Evolutionary conservation across 2,113 vertebrate species (phyloP).

Genomic region (Thermophis baileyi): DNA sequence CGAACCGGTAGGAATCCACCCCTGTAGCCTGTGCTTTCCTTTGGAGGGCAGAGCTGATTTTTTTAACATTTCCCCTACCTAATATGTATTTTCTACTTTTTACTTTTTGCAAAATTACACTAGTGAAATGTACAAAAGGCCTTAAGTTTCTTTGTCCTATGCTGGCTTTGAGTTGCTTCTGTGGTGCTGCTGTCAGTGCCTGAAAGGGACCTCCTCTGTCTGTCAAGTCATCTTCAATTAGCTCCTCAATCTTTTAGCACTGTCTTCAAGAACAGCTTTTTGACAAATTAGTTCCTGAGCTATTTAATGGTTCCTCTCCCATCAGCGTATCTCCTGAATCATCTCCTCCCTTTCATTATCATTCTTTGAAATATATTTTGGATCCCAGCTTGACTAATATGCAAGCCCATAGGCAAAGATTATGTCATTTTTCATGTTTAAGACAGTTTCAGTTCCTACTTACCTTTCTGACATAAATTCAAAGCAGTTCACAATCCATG

Average conservation of each 20-base stretch:
- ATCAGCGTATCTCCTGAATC: neutral
- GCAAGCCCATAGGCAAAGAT: neutral
- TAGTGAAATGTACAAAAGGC: neutral
- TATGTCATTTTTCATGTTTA: neutral
- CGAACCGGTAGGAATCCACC: too few relatives aligned
- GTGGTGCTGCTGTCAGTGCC: neutral
- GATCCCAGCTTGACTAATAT: neutral
- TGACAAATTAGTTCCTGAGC: neutral
- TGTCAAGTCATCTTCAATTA: neutral
- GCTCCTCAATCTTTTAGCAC: neutral
- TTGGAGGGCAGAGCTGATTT: neutral
- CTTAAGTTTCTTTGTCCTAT: neutral
- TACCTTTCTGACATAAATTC: neutral
- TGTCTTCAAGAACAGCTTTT: neutral
- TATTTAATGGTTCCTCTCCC: neutral
- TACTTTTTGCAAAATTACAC: neutral
- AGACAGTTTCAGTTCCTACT: neutral
- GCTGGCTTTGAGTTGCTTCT: neutral
- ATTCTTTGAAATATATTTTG: neutral
- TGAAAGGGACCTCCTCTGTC: neutral
- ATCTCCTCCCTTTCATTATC: neutral
- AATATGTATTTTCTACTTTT: neutral
- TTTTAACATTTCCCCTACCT: neutral
- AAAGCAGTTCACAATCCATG: neutral
- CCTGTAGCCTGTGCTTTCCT: neutral